Base-by-base conservation (phyloP, 2,888 invertebrate genomes). In the Carpatolechia fugitivella region DNA sequence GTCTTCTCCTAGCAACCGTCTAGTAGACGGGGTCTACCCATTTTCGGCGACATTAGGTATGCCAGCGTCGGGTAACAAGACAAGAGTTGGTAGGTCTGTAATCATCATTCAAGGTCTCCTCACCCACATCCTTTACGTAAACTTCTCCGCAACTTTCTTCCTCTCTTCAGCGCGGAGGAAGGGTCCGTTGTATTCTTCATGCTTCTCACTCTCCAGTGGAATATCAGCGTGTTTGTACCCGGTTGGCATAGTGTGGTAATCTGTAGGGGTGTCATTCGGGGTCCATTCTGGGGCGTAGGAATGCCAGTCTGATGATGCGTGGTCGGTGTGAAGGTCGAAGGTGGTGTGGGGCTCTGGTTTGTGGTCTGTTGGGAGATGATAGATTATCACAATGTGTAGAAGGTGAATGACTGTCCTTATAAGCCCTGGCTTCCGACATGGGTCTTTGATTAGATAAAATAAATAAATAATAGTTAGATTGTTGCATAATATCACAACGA, bases 241-340 rank as follows among this genome's bases (percentile, higher is more conserved):
- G 44, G n/a, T 55, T 46, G 13, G 44, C 4, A 16, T 38, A 11
- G 47, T 49, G 35, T 48, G 41, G 48, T 48, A 44, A 10, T 30
- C 38, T 1, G 20, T 18, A n/a, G 14, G 30, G 50, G 56, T 29
- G 52, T 54, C 44, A 55, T 56, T 53, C 54, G 51, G 64, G 53
- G 58, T 55, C 72, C 63, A 65, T 11, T 74, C 69, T 0, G 69
- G 68, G 0, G 24, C 50, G 57, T 72, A 69, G 0, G 76, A 62
- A 13, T 55, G 60, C 70, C 73, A 76, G 0, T 64, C 65, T 53
- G 64, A 31, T n/a, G 61, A 57, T 1, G 54, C 3, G 54, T 35
- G 20, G 10, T 41, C 20, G 11, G 36, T 7, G 38, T 51, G 40
- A 6, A 5, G 31, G 7, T 40, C 29, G 52, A 29, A 30, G 8